These are phyloP conservation scores for Psophia crepitans DNA, from an alignment of 2,113 vertebrate genomes.

Conservation along the genomic window DNA sequence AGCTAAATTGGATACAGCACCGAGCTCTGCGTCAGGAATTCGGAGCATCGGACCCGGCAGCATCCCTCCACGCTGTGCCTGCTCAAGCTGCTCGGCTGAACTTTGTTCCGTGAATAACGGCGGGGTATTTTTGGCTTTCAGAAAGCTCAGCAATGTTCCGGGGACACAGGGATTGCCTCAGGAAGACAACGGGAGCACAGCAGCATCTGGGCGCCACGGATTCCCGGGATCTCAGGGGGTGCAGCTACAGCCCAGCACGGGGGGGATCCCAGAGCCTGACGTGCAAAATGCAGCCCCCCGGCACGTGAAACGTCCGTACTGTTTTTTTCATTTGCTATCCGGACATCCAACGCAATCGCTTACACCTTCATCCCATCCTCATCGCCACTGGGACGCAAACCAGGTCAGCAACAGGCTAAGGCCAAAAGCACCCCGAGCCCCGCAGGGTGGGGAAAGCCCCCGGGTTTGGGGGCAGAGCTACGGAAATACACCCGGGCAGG, in stretches of 20 bases:
- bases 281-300: neutral
- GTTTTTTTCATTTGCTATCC: accelerated
- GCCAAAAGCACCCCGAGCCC: accelerated
- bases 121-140: neutral
- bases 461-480: accelerated
- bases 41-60: neutral
- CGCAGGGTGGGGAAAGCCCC: accelerated
- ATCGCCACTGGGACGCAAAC: accelerated
- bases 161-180: neutral
- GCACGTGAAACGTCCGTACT: accelerated
- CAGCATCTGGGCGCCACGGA: accelerated
- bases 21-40: neutral
- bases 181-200: neutral
- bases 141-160: neutral
- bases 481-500: accelerated
- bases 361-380: accelerated
- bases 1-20: neutral
- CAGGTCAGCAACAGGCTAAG: neutral
- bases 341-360: accelerated
- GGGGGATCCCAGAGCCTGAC: neutral
- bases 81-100: neutral
- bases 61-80: neutral
- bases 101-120: neutral
- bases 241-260: neutral
- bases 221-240: accelerated